These are phyloP conservation scores for Tetragonisca angustula DNA, from an alignment of 2,888 invertebrate genomes.

Conservation along the genomic window DNA sequence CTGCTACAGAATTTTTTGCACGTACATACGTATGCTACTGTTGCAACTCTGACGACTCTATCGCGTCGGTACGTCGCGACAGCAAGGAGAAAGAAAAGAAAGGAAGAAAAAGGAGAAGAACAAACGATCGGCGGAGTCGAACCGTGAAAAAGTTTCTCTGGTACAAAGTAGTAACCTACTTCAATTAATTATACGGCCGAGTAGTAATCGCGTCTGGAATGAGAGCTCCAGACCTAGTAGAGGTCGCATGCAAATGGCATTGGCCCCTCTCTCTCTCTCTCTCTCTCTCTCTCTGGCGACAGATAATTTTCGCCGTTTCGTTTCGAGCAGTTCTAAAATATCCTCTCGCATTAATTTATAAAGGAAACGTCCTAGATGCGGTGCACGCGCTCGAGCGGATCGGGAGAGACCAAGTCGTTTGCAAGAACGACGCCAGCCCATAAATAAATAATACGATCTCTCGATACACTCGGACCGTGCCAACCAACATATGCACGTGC, in stretches of 20 bases:
- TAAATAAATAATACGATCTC: constrained; percentile 54
- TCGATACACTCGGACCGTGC: constrained; percentile 38
- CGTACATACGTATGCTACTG: not conserved
- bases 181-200: constrained; percentile 39
- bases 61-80: not conserved
- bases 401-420: constrained; percentile 2
- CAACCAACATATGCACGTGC: constrained; percentile 8
- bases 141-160: constrained; percentile 12
- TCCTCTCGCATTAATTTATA: constrained; percentile 46
- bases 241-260: not conserved
- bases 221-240: not conserved
- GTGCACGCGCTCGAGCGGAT: constrained; percentile 25
- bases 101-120: not conserved
- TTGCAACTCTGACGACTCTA: not conserved
- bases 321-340: constrained; percentile 4
- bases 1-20: constrained; percentile 1
- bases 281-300: not conserved
- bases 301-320: constrained; percentile 7
- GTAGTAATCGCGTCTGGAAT: constrained; percentile 13
- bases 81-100: not conserved
- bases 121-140: not conserved
- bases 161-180: constrained; percentile 35
- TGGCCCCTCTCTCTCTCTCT: no score
- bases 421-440: constrained; percentile 5
- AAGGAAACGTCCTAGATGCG: constrained; percentile 21